Base-by-base conservation (phyloP, 37 sponge, comb jelly and placozoan genomes). In the Geodia barretti region DNA sequence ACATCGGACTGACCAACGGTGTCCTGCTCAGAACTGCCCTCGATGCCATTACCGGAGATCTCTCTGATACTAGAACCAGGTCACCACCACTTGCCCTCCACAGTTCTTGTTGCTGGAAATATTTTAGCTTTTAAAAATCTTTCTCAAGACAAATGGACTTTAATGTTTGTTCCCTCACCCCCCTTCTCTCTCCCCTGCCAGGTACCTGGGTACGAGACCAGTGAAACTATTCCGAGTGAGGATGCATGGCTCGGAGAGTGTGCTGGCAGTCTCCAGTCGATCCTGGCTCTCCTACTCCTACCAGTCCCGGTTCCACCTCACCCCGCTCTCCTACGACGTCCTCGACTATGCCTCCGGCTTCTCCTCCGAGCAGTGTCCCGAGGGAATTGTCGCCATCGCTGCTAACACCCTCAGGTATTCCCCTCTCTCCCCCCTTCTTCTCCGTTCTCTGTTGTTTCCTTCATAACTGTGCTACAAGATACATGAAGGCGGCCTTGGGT, bases 51-150 rank as follows among this genome's bases (percentile, higher is more conserved):
- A 98, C 97, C 41, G 99, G 99, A 1, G 97, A 98, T 40, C 88
- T 98, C 64, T 96, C 99, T 42, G 99, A 98, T 60, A 98, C 99
- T 17, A 83, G 99, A 31, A 98, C 99, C 54, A 91, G 99, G 95
- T 94, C 7, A 19, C 14, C 39, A n/a, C 42, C 14, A 5, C 26
- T 43, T 73, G 21, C n/a, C n/a, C 19, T 32, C 23, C n/a, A 24
- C 20, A n/a, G 23, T 24, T 68, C 23, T 30, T n/a, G n/a, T 68
- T 68, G 19, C 23, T 68, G 21, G n/a, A n/a, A n/a, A n/a, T n/a
- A n/a, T n/a, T n/a, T n/a, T n/a, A n/a, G n/a, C n/a, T n/a, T n/a
- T n/a, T n/a, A n/a, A n/a, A n/a, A n/a, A n/a, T n/a, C n/a, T n/a
- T n/a, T n/a, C n/a, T n/a, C n/a, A n/a, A n/a, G n/a, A n/a, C n/a